A percentile compares a stretch with the other conserved stretches of the same genome.
Evolutionary conservation across 1,140 invertebrate genomes (phyloP).

Genomic region (Lepeophtheirus salmonis): DNA sequence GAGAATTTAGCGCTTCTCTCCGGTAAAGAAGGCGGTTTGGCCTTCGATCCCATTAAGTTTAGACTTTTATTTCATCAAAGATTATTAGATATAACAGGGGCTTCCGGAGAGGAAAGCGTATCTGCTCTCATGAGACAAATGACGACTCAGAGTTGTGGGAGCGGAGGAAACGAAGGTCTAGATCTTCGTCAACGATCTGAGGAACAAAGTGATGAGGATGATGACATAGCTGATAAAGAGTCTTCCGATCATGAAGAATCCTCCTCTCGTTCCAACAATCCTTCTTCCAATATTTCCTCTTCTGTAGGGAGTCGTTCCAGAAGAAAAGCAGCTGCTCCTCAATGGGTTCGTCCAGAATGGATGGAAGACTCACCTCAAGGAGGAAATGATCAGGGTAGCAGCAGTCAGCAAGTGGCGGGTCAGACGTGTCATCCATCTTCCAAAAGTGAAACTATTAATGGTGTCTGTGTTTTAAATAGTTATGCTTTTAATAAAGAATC

Average conservation of each 20-base stretch:
- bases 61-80: conserved; percentile 64
- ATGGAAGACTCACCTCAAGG: conserved; percentile 42
- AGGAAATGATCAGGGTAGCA: conserved; percentile 19
- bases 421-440: conserved; percentile 17
- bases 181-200: conserved; percentile 26
- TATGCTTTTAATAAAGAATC: conserved; percentile 20
- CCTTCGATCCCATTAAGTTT: conserved; percentile 74
- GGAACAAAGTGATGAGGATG: conserved; percentile 30
- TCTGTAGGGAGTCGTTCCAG: conserved; percentile 29
- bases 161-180: conserved; percentile 28
- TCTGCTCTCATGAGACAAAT: conserved; percentile 12
- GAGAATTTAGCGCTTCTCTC: conserved; percentile 17
- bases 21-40: conserved; percentile 20
- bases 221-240: conserved; percentile 41
- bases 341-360: conserved; percentile 89
- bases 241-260: conserved; percentile 29
- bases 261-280: conserved; percentile 29
- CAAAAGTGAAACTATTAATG: conserved; percentile 59
- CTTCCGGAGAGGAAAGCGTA: conserved; percentile 30
- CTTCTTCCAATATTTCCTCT: background rate
- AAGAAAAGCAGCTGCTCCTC: conserved; percentile 78
- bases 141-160: conserved; percentile 21
- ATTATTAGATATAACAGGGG: conserved; percentile 57
- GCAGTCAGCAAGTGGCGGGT: background rate
- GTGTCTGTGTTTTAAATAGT: conserved; percentile 65